These are phyloP conservation scores for Branchellion lobata DNA, from an alignment of 2,888 invertebrate genomes.

Conservation along the genomic window DNA sequence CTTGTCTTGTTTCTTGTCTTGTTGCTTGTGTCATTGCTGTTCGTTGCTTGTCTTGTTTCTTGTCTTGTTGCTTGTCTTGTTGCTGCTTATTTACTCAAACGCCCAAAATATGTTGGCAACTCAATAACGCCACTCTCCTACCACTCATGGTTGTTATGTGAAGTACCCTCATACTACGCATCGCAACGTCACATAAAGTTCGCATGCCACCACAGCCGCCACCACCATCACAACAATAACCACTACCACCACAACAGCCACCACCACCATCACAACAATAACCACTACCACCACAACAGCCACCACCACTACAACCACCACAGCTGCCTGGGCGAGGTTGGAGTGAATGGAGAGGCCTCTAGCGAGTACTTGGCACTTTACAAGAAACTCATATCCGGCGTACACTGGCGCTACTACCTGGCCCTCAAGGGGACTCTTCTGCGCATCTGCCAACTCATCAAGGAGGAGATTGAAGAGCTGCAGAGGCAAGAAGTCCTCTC, in stretches of 20 bases:
- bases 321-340: slow-evolving; percentile 74
- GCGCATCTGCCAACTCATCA: slow-evolving; percentile 80
- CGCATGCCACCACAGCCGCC: background rate
- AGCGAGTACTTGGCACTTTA: slow-evolving; percentile 85
- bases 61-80: background rate
- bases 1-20: background rate
- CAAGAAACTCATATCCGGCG: slow-evolving; percentile 78
- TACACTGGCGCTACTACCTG: slow-evolving; percentile 90
- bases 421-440: slow-evolving; percentile 79
- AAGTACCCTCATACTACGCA: too few relatives aligned
- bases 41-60: background rate
- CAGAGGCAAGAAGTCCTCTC: slow-evolving; percentile 87
- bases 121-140: too few relatives aligned
- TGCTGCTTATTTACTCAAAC: background rate
- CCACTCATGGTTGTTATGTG: too few relatives aligned
- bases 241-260: too few relatives aligned
- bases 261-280: too few relatives aligned
- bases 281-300: too few relatives aligned
- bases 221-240: too few relatives aligned
- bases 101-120: too few relatives aligned
- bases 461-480: slow-evolving; percentile 67
- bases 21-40: background rate
- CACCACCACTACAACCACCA: background rate
- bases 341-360: slow-evolving; percentile 84
- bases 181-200: background rate